Evolutionary conservation across 2,888 invertebrate species (phyloP).

Genomic region (Amiota communis): DNA sequence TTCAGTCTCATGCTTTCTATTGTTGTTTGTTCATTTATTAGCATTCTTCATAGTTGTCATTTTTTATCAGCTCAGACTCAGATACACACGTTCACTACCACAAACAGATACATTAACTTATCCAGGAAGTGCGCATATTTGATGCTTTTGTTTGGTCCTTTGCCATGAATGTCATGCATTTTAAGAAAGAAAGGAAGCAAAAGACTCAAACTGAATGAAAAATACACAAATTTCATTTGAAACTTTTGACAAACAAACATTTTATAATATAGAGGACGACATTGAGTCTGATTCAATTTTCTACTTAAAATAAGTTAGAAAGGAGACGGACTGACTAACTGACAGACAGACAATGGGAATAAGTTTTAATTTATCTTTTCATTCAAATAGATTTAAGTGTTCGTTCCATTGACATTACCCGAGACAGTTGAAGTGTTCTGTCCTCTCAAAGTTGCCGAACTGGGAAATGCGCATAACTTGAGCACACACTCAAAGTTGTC

Average conservation of each 20-base stretch:
- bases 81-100: neutral
- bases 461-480: slow-evolving; percentile 25
- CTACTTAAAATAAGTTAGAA: no score
- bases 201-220: neutral
- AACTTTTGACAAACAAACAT: no score
- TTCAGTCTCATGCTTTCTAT: neutral
- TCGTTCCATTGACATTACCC: no score
- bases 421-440: no score
- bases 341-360: no score
- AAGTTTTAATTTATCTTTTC: no score
- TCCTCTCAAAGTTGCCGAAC: neutral
- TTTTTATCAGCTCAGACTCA: neutral
- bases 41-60: neutral
- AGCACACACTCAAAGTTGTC: slow-evolving; percentile 18
- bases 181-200: neutral
- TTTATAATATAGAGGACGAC: no score
- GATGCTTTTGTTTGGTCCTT: slow-evolving; percentile 2
- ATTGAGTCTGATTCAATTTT: no score
- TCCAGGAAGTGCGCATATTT: slow-evolving; percentile 10
- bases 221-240: no score
- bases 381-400: no score
- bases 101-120: neutral
- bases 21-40: neutral
- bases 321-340: no score
- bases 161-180: neutral